These are phyloP conservation scores for Drosophila sproati DNA, from an alignment of 1,140 invertebrate genomes.

Conservation along the genomic window DNA sequence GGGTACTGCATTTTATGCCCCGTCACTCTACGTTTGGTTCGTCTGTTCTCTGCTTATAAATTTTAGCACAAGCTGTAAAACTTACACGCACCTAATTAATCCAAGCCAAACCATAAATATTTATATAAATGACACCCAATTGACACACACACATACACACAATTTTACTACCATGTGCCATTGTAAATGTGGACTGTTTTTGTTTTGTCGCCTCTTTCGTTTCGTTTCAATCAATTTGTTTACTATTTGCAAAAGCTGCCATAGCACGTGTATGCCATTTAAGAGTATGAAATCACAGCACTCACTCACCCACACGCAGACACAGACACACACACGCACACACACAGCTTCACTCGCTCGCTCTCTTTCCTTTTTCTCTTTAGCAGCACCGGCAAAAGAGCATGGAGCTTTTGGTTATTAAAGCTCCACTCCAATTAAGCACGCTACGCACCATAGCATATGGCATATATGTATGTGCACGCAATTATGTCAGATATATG, in stretches of 20 bases:
- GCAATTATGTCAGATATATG: constrained; percentile 48
- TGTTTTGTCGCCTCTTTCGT: constrained; percentile 53
- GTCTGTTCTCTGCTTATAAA: constrained; percentile 28
- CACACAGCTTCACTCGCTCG: constrained; percentile 16
- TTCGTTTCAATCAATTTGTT: constrained; percentile 53
- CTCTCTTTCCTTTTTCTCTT: constrained; percentile 50
- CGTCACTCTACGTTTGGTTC: constrained; percentile 88
- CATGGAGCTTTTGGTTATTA: constrained; percentile 56
- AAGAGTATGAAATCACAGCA: constrained; percentile 12
- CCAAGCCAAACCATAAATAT: constrained; percentile 14
- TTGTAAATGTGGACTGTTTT: constrained; percentile 62
- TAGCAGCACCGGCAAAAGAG: constrained; percentile 69
- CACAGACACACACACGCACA: constrained; percentile 6
- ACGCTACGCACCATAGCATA: constrained; percentile 58
- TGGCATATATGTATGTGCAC: constrained; percentile 58
- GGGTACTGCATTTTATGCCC: constrained; percentile 87
- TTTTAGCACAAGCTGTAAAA: background rate
- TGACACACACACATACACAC: constrained; percentile 36
- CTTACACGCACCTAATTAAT: constrained; percentile 8
- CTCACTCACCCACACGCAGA: constrained; percentile 5
- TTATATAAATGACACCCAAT: constrained; percentile 18
- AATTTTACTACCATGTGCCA: background rate
- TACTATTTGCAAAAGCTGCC: constrained; percentile 47
- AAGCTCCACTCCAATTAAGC: constrained; percentile 56
- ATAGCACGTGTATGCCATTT: constrained; percentile 54